Evolutionary conservation across 2,888 invertebrate genomes (phyloP), one percentile per base, ranked within the genome.

Genomic region (Lasius platythorax): DNA sequence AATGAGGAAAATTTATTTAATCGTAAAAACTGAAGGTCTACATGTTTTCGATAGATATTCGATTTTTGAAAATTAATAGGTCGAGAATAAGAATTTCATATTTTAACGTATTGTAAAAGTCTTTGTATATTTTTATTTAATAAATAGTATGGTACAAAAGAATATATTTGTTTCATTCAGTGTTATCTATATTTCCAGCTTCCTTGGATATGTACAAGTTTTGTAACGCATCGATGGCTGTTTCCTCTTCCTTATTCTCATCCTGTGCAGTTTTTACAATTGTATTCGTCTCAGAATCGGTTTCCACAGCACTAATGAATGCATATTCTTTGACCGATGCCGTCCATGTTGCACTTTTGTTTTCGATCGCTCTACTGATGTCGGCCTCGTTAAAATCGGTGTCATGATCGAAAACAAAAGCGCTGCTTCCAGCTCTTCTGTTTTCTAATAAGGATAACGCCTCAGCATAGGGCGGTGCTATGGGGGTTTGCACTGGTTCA

Each of bases 381-480:
- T 92, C 89, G 30, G 91, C 82, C 84, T 94, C 94, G 67, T 92
- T 90, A 5, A 93, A 89, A 83, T 93, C 91, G 5, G 92, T 91
- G 46, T 90, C 91, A 3, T 50, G 6, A 76, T 66, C 11, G 2
- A 33, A 75, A 43, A n/a, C 40, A 9, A 43, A 63, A 37, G 15
- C 18, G 9, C 23, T 33, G 15, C 33, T 46, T 33, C 66, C 75
- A 37, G 66, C 46, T 2, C n/a, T 66, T 66, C 87, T 89, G 18
- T 86, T 89, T 82, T 91, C 92, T 50, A 93, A 85, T 15, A 95
- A 88, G 23, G 91, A 96, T 75, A 97, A 94, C 40, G 97, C 96
- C 92, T 97, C 96, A 92, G 96, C 96, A 88, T 98, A 98, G 0
- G 98, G 97, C 11, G 98, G 97, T 78, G 97, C 96, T 74, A 98